phyloP scores from a whole-genome alignment of 2,113 vertebrate genomes.

The Zosterops japonicus region DNA sequence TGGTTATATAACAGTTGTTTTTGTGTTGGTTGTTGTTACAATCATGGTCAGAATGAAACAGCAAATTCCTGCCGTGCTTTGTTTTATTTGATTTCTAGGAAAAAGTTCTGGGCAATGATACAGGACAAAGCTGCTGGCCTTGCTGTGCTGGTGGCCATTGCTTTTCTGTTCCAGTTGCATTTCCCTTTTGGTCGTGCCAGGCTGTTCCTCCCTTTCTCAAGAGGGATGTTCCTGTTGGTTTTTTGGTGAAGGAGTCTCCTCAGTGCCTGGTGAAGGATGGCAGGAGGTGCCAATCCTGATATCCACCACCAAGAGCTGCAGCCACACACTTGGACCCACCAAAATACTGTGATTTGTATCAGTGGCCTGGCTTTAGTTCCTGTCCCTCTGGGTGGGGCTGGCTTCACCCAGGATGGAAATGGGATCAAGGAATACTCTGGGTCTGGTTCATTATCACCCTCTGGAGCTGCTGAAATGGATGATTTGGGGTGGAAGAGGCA shows the following conservation, averaged over 20 bases:
- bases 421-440: neutral
- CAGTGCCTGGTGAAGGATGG: neutral
- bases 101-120: neutral
- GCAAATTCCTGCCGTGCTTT: neutral
- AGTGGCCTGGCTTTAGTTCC: neutral
- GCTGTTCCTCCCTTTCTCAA: neutral
- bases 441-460: neutral
- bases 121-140: neutral
- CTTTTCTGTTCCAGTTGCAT: neutral
- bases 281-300: neutral
- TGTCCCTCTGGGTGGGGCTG: neutral
- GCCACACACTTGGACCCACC: neutral
- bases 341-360: accelerated
- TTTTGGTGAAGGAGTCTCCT: neutral
- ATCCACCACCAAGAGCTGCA: neutral
- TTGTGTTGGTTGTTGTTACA: neutral
- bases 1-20: neutral
- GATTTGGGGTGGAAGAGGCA: neutral
- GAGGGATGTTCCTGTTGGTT: neutral
- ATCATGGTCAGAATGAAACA: neutral
- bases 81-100: neutral
- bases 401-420: neutral
- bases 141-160: neutral
- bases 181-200: neutral
- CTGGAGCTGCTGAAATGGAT: neutral